Percentiles rank a stretch among this genome's conserved stretches.
These are phyloP conservation scores for Brienomyrus longianalis DNA, from an alignment of 2,113 vertebrate genomes.

Conservation along the genomic window DNA sequence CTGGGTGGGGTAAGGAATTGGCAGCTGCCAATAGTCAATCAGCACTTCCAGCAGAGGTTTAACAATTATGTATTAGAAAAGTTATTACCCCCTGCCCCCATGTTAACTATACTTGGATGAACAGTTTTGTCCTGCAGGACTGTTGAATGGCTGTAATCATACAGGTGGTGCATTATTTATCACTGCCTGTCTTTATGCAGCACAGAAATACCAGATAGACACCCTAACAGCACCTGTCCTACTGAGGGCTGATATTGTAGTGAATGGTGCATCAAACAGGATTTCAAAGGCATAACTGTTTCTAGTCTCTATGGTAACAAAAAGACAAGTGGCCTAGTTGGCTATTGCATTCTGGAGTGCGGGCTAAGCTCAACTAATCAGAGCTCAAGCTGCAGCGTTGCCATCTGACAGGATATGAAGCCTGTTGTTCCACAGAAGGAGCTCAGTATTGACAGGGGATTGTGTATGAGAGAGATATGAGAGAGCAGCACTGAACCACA, in stretches of 20 bases:
- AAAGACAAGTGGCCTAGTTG: neutral
- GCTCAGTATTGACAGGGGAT: neutral
- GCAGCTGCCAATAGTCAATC: neutral
- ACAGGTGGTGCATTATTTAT: neutral
- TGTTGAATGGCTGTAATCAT: neutral
- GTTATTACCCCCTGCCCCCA: neutral
- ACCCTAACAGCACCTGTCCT: neutral
- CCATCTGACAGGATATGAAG: neutral
- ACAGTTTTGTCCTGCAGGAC: neutral
- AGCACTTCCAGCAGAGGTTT: neutral
- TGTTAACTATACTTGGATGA: neutral
- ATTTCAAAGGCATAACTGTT: neutral
- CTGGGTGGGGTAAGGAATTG: neutral
- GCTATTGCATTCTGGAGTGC: neutral
- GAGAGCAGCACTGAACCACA: neutral
- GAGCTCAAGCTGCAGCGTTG: neutral
- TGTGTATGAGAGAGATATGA: neutral
- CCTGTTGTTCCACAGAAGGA: neutral
- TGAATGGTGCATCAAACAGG: neutral
- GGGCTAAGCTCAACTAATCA: neutral
- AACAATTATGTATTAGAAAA: neutral
- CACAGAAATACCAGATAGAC: neutral
- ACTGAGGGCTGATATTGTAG: neutral
- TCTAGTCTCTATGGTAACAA: neutral
- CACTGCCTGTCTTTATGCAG: neutral